Conservation (phyloP, 2,888 invertebrate species). For the Pyrrhia umbra region DNA sequence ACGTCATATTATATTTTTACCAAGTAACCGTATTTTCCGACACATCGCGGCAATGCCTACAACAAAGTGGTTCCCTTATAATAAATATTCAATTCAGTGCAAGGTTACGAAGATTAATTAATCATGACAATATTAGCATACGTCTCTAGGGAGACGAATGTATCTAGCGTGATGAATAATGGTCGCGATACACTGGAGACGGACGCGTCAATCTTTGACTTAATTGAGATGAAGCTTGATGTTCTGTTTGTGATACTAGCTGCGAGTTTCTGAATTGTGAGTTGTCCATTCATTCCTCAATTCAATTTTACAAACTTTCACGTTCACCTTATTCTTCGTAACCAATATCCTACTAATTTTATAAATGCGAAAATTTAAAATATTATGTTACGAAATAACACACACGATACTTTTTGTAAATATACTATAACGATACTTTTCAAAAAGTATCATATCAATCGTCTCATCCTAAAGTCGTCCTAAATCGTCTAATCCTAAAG, state of each 20-base stretch:
- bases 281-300: no score
- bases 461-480: no score
- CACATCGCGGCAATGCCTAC: background rate
- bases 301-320: no score
- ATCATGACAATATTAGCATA: constrained; percentile 59
- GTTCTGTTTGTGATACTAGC: background rate
- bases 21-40: background rate
- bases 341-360: no score
- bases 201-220: constrained; percentile 66
- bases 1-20: background rate
- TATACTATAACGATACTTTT: no score
- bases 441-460: no score
- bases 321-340: no score
- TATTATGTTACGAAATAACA: no score
- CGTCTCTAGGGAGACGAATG: constrained; percentile 54
- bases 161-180: constrained; percentile 57
- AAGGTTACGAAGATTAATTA: constrained; percentile 54
- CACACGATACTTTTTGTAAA: no score
- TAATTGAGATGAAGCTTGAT: constrained; percentile 51
- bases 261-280: no score
- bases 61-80: constrained; percentile 9
- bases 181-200: constrained; percentile 59
- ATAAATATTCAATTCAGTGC: constrained; percentile 48
- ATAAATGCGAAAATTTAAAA: no score
- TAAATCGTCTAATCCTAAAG: no score